Evolutionary conservation across 2,888 invertebrate species (phyloP).

Genomic region (Liposcelis brunnea): DNA sequence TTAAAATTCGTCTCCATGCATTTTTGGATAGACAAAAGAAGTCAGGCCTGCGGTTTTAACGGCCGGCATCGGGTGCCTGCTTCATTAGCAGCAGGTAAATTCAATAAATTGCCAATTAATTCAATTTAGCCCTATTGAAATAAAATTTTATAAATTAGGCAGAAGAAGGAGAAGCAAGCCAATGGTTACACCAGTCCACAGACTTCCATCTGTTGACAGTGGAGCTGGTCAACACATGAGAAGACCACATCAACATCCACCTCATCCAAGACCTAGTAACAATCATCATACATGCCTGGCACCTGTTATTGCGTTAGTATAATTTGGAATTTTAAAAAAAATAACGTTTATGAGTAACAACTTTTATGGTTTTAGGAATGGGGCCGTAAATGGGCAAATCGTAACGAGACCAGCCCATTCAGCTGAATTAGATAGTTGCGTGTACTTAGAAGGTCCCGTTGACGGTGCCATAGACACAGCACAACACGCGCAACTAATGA

Average conservation of each 20-base stretch:
- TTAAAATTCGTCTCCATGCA: slow-evolving; percentile 37
- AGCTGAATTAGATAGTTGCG: slow-evolving; percentile 27
- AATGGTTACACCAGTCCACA: slow-evolving; percentile 54
- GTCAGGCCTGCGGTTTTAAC: slow-evolving; percentile 55
- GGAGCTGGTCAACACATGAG: slow-evolving; percentile 27
- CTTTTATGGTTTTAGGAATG: too few relatives aligned
- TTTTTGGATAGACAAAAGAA: slow-evolving; percentile 77
- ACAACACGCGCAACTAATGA: slow-evolving; percentile 23
- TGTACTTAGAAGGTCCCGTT: slow-evolving; percentile 28
- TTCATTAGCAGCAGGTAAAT: slow-evolving; percentile 39
- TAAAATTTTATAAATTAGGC: too few relatives aligned
- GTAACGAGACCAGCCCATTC: slow-evolving; percentile 21
- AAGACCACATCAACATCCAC: too few relatives aligned
- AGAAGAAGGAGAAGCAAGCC: slow-evolving; percentile 36
- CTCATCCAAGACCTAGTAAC: slow-evolving; percentile 6
- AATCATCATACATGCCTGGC: slow-evolving; percentile 15
- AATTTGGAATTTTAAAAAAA: too few relatives aligned
- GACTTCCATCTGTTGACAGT: slow-evolving; percentile 40
- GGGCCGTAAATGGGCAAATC: too few relatives aligned
- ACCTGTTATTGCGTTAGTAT: slow-evolving; percentile 4
- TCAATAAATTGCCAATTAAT: too few relatives aligned
- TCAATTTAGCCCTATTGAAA: too few relatives aligned
- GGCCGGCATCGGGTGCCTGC: slow-evolving; percentile 53
- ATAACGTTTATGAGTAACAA: too few relatives aligned
- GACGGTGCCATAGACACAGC: slow-evolving; percentile 12